Percentiles rank a stretch among this genome's conserved stretches.
phyloP scores from a whole-genome alignment of 2,113 vertebrate genomes.

The Zingel zingel region DNA sequence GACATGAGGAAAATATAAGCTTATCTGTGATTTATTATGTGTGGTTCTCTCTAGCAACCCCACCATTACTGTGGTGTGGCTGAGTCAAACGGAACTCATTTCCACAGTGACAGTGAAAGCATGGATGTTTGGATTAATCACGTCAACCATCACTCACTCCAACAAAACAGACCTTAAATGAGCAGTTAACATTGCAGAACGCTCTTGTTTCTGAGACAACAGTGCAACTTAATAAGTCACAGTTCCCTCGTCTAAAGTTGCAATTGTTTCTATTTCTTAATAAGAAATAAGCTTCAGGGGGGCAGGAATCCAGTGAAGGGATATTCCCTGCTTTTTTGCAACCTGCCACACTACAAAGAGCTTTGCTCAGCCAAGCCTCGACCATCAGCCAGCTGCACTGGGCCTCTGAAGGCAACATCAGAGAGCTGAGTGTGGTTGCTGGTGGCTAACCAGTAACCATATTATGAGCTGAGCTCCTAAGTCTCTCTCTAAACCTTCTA shows the following conservation, averaged over 20 bases:
- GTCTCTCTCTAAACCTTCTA: conserved; percentile 80
- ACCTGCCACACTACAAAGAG: conserved; percentile 83
- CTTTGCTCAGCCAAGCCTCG: conserved; percentile 66
- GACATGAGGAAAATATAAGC: not conserved
- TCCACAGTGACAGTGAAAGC: not conserved
- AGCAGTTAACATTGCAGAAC: not conserved
- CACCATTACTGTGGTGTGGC: not conserved
- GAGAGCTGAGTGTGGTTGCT: conserved; percentile 82
- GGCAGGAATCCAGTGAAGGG: conserved; percentile 55
- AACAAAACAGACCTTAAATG: conserved; percentile 5
- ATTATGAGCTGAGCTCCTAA: conserved; percentile 83
- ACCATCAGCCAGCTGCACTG: conserved; percentile 80
- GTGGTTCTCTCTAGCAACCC: not conserved
- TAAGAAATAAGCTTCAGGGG: conserved; percentile 29
- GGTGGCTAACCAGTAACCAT: conserved; percentile 87
- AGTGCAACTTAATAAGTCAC: not conserved
- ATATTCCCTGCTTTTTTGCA: conserved; percentile 72
- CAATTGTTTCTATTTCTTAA: conserved; percentile 37
- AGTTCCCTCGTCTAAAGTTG: conserved; percentile 2
- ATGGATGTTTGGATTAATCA: not conserved
- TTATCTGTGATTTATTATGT: conserved; percentile 5
- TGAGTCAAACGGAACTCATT: not conserved
- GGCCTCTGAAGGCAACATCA: conserved; percentile 85
- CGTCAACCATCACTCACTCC: not conserved
- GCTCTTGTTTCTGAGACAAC: not conserved